Conservation (phyloP, 2,113 vertebrate species). For the Andinoacara biseriatus region DNA sequence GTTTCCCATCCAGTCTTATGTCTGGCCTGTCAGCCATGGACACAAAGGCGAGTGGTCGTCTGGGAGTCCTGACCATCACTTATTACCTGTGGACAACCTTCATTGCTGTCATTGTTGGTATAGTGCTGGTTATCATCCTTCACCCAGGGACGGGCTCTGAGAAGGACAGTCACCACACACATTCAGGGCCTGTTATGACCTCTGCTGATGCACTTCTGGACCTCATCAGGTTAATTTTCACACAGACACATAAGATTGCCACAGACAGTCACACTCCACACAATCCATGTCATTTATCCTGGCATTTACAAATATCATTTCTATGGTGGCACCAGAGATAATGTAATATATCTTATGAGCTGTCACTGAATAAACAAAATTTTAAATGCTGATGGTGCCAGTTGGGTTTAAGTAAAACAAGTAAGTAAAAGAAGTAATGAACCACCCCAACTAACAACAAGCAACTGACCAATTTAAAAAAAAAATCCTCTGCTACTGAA, state of each 20-base stretch:
- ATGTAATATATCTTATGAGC: neutral
- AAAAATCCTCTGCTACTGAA: too few species aligned
- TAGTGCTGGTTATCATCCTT: conserved; percentile 85
- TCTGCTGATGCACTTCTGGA: conserved; percentile 89
- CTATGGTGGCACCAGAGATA: neutral
- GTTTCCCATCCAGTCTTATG: conserved; percentile 83
- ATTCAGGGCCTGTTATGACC: conserved; percentile 84
- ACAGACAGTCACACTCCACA: neutral
- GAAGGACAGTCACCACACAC: conserved; percentile 77
- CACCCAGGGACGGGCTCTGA: conserved; percentile 86
- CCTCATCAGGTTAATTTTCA: conserved; percentile 84
- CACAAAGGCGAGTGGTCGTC: conserved; percentile 84
- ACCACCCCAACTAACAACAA: too few species aligned
- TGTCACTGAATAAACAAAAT: neutral
- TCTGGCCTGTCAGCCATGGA: conserved; percentile 90
- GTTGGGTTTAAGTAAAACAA: too few species aligned
- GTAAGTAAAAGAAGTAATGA: too few species aligned
- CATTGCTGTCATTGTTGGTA: conserved; percentile 87
- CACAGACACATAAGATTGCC: neutral
- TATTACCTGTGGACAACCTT: conserved; percentile 94
- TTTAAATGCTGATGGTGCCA: neutral
- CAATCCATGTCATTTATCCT: neutral
- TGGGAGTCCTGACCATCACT: conserved; percentile 88
- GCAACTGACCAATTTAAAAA: too few species aligned
- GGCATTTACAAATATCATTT: neutral